Evolutionary conservation across 2,113 vertebrate species (phyloP).

Genomic region (Tursiops truncatus): DNA sequence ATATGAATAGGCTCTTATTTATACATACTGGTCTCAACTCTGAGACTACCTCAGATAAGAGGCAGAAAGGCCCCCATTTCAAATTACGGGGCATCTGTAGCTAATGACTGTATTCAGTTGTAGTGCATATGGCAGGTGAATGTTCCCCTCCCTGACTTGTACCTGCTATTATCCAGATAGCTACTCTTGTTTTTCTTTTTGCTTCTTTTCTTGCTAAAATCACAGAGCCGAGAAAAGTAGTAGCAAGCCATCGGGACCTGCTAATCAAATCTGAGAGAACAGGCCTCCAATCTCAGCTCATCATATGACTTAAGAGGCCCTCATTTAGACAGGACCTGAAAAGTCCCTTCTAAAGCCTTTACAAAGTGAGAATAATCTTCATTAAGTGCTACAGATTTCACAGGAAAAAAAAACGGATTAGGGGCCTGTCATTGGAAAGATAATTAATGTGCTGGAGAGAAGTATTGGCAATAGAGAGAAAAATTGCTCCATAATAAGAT

Average conservation of each 20-base stretch:
- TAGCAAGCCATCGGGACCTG: constrained; percentile 21
- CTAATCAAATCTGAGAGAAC: constrained; percentile 57
- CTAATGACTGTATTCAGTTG: constrained; percentile 64
- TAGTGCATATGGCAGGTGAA: constrained; percentile 10
- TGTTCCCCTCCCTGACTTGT: neutral
- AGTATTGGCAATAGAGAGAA: constrained; percentile 67
- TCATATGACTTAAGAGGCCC: constrained; percentile 52
- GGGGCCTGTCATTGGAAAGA: constrained; percentile 65
- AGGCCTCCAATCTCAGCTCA: neutral
- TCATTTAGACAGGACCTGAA: constrained; percentile 69
- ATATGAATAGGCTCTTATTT: constrained; percentile 48
- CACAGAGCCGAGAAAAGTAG: constrained; percentile 42
- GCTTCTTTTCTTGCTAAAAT: constrained; percentile 54
- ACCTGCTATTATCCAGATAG: constrained; percentile 57
- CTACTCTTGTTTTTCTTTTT: constrained; percentile 63
- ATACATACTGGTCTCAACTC: constrained; percentile 31
- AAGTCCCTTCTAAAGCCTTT: constrained; percentile 46
- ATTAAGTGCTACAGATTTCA: constrained; percentile 72
- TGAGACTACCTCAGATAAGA: constrained; percentile 28
- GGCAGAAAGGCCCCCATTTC: constrained; percentile 42
- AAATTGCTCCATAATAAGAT: constrained; percentile 67
- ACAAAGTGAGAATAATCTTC: constrained; percentile 73
- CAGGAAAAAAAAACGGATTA: constrained; percentile 63
- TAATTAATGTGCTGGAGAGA: constrained; percentile 57
- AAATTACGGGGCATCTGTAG: constrained; percentile 51